Base-by-base conservation (phyloP, 1,140 invertebrate species). In the Drosophila baimaii region DNA sequence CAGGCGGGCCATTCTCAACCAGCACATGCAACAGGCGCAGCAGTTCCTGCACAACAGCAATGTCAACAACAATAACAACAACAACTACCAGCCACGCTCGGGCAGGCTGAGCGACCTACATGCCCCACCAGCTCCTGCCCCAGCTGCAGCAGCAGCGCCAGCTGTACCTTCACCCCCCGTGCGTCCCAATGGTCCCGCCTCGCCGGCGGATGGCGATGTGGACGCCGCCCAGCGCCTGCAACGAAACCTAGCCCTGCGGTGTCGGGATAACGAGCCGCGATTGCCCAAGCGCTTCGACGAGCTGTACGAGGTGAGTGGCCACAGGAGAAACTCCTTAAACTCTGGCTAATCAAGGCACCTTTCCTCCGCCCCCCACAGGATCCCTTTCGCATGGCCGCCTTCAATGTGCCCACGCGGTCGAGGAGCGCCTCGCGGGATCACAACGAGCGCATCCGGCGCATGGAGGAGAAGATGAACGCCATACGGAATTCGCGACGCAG, bases 391-490 rank as follows among this genome's bases (percentile, higher is more conserved):
- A 92, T 92, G 91, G 91, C 91, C 37, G 91, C 91, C 15, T 92
- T 92, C 19, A 91, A 91, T 71, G 90, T 91, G 64, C 90, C 81
- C 35, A 89, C 69, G 13, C 81, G 86, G 23, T 81, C 84, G 25
- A 65, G 91, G 3, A 91, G 90, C 56, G 69, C 90, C 7, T 92
- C 90, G 23, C 78, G 89, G 5, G 91, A 92, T 63, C 91, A 92
- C 49, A 90, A 90, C 46, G 91, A 92, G 39, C 88, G 89, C 15
- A 90, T 92, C 19, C 85, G 91, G 0, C 90, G 91, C 35, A 92
- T 92, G 91, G 91, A 92, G 44, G 91, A 92, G 52, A 92, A 92
- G 70, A 91, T 92, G 88, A 91, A 91, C 61, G 90, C 90, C 49
- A 77, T 92, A 55, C 76, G 91, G 13, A 92, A 92, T 17, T 90